These are phyloP conservation scores for Drosophila watanabei DNA, from an alignment of 1,140 invertebrate genomes.

Conservation along the genomic window DNA sequence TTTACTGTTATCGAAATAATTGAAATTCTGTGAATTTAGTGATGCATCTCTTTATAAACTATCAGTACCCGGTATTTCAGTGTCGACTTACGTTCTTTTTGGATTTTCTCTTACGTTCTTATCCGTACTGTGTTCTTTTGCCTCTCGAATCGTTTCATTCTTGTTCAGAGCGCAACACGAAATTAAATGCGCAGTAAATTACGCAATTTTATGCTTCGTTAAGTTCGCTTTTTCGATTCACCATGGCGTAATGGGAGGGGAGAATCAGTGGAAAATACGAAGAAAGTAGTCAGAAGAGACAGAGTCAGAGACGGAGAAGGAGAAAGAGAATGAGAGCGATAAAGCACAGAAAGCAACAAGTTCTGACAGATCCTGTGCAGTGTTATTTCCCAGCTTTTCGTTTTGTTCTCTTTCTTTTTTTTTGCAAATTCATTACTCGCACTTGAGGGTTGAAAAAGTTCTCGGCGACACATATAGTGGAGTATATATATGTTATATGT, in stretches of 20 bases:
- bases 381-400: conserved; percentile 3
- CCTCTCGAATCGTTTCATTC: conserved; percentile 57
- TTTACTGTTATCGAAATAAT: neutral
- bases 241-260: conserved; percentile 12
- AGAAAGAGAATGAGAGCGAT: neutral
- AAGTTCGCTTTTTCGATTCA: conserved; percentile 48
- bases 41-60: neutral
- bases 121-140: conserved; percentile 32
- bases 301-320: too few species aligned
- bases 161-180: conserved; percentile 70
- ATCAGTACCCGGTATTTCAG: neutral
- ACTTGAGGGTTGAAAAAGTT: conserved; percentile 55
- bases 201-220: conserved; percentile 82
- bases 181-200: conserved; percentile 83
- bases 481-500: neutral
- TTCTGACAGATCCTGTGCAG: conserved; percentile 41
- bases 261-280: conserved; percentile 27
- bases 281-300: conserved; percentile 37
- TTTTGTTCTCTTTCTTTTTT: neutral
- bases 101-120: conserved; percentile 22
- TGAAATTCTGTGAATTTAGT: neutral
- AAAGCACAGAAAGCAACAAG: conserved; percentile 47
- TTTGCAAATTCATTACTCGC: conserved; percentile 37
- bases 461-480: conserved; percentile 11
- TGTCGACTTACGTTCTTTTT: conserved; percentile 5